A percentile compares a stretch with the other conserved stretches of the same genome.
These are phyloP conservation scores for Coreoperca whiteheadi DNA, from an alignment of 2,113 vertebrate species.

Conservation along the genomic window DNA sequence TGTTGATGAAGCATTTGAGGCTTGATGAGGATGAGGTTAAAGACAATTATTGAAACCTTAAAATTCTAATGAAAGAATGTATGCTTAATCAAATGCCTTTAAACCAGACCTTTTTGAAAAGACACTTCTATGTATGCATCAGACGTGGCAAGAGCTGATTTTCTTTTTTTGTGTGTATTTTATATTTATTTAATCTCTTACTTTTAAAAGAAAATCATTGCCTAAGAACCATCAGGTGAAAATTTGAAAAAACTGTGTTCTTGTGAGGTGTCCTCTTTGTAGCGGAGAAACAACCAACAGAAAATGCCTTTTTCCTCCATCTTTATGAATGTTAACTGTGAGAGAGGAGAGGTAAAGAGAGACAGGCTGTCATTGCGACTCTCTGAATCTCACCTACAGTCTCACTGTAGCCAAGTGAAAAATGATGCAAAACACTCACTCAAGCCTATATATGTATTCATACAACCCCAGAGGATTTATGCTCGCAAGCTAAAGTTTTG, in stretches of 20 bases:
- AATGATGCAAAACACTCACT: constrained; percentile 81
- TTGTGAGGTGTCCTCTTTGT: constrained; percentile 67
- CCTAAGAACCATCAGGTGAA: constrained; percentile 74
- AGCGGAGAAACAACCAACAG: constrained; percentile 76
- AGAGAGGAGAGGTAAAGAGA: constrained; percentile 66
- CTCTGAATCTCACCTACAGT: constrained; percentile 78
- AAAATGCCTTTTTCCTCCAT: constrained; percentile 80
- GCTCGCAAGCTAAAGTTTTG: constrained; percentile 26
- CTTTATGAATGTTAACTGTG: constrained; percentile 81
- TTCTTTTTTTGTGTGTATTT: constrained; percentile 54
- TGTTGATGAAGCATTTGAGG: constrained; percentile 34
- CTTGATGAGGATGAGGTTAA: constrained; percentile 32
- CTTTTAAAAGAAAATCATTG: constrained; percentile 59
- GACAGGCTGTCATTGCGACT: constrained; percentile 39
- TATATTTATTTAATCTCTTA: constrained; percentile 64
- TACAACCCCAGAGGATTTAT: constrained; percentile 63
- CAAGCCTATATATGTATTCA: constrained; percentile 72
- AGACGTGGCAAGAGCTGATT: constrained; percentile 59
- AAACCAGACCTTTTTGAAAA: constrained; percentile 75
- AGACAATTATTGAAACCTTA: constrained; percentile 63
- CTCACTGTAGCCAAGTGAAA: constrained; percentile 81
- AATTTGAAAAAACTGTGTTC: constrained; percentile 56
- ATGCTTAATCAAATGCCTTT: constrained; percentile 81
- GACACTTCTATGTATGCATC: constrained; percentile 66
- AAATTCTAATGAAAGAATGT: constrained; percentile 80